These are phyloP conservation scores for Gryllus bimaculatus DNA, from an alignment of 1,140 invertebrate species.

Conservation along the genomic window DNA sequence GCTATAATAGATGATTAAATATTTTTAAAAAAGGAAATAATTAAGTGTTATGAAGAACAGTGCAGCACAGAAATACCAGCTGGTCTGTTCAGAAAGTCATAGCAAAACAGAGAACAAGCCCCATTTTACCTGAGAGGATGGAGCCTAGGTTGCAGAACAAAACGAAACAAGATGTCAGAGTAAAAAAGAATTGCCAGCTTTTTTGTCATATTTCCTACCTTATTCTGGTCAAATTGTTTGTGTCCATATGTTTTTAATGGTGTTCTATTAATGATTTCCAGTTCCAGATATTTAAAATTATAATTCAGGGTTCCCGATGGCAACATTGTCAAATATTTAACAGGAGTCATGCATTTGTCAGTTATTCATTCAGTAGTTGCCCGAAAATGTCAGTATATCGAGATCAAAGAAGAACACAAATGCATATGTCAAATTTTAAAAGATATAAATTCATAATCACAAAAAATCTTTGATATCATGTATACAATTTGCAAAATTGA, in stretches of 20 bases:
- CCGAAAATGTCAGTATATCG: no score
- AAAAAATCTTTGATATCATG: no score
- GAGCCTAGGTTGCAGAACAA: constrained; percentile 54
- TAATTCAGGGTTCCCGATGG: not conserved
- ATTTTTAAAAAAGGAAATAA: not conserved
- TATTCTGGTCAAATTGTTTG: not conserved
- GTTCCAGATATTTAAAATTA: not conserved
- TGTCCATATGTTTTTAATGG: not conserved
- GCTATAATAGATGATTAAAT: not conserved
- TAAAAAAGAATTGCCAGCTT: constrained; percentile 29
- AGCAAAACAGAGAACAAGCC: constrained; percentile 17
- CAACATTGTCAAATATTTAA: not conserved
- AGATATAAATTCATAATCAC: no score
- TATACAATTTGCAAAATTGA: no score
- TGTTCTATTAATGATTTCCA: not conserved
- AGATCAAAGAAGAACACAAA: no score
- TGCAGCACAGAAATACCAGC: not conserved
- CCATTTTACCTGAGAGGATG: constrained; percentile 59
- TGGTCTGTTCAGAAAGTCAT: not conserved
- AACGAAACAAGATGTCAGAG: constrained; percentile 27
- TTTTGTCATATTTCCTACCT: constrained; percentile 14
- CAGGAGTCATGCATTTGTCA: not conserved
- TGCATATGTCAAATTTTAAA: no score
- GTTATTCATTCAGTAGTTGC: no score
- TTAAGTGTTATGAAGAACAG: not conserved